A percentile compares a stretch with the other conserved stretches of the same genome.
Evolutionary conservation across 2,113 vertebrate species (phyloP).

Genomic region (Cardinalis cardinalis): DNA sequence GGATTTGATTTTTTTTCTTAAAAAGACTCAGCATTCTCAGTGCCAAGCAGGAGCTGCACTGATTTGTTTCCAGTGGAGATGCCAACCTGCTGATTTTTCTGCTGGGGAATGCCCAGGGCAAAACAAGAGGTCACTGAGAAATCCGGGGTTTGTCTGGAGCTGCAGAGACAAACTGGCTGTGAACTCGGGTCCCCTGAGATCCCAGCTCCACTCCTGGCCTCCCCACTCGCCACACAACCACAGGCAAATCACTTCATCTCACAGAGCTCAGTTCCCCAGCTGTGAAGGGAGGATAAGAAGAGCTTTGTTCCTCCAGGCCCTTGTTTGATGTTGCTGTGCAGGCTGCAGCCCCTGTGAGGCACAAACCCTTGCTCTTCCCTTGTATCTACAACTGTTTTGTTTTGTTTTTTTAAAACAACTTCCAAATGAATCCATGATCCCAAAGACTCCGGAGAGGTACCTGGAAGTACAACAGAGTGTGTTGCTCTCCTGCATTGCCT

Average conservation of each 20-base stretch:
- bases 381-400: background rate
- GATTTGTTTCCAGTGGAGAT: background rate
- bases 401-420: background rate
- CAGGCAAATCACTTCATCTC: constrained; percentile 5
- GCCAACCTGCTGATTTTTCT: background rate
- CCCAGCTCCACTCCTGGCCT: background rate
- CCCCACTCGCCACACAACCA: background rate
- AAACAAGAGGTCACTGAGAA: background rate
- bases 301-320: background rate
- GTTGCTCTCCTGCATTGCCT: background rate
- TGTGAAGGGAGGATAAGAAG: background rate
- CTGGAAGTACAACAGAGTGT: background rate
- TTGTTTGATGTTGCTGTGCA: background rate
- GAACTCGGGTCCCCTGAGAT: background rate
- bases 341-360: background rate
- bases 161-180: background rate
- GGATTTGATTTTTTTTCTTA: background rate
- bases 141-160: background rate
- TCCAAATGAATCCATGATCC: background rate
- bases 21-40: background rate
- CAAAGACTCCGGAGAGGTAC: background rate
- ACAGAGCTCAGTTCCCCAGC: background rate
- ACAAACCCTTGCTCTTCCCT: background rate
- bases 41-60: background rate
- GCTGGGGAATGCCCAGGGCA: background rate